Conservation (phyloP, 2,797 vertebrate species). For the Orestias chungarensis region DNA sequence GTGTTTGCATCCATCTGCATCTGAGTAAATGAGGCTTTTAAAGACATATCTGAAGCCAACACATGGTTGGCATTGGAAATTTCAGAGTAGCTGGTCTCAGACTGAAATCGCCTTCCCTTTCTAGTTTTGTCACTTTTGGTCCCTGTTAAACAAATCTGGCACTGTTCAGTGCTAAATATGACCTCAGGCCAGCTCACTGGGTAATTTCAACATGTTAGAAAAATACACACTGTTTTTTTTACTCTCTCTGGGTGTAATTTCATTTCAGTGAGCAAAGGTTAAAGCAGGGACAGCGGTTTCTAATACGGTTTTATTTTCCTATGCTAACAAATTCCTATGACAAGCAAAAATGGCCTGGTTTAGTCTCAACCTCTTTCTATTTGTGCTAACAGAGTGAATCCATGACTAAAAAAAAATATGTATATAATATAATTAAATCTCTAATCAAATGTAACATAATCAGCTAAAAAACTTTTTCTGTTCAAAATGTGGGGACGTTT, state of each 20-base stretch:
- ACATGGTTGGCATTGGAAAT: slow-evolving; percentile 33
- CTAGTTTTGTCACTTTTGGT: slow-evolving; percentile 58
- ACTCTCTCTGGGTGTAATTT: slow-evolving; percentile 53
- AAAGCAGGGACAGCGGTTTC: slow-evolving; percentile 62
- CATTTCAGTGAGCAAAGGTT: slow-evolving; percentile 64
- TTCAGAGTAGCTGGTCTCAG: slow-evolving; percentile 21
- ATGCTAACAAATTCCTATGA: slow-evolving; percentile 62
- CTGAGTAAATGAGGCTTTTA: slow-evolving; percentile 38
- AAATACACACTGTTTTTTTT: slow-evolving; percentile 64
- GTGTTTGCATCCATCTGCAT: slow-evolving; percentile 27
- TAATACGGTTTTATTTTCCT: slow-evolving; percentile 60
- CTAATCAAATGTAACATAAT: slow-evolving; percentile 54
- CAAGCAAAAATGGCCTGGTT: slow-evolving; percentile 61
- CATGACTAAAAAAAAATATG: slow-evolving; percentile 10
- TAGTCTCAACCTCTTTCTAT: slow-evolving; percentile 49
- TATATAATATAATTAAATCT: slow-evolving; percentile 26
- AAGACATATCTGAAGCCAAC: slow-evolving; percentile 43
- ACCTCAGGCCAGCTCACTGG: slow-evolving; percentile 60
- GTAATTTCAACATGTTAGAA: slow-evolving; percentile 70
- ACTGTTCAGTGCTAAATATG: slow-evolving; percentile 61
- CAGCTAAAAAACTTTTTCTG: slow-evolving; percentile 54
- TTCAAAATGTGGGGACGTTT: slow-evolving; percentile 58
- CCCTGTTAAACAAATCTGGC: slow-evolving; percentile 68
- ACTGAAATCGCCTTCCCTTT: slow-evolving; percentile 30
- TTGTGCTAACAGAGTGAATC: slow-evolving; percentile 44